phyloP scores from a whole-genome alignment of 2,888 invertebrate genomes.

The Digitonthophagus gazella region DNA sequence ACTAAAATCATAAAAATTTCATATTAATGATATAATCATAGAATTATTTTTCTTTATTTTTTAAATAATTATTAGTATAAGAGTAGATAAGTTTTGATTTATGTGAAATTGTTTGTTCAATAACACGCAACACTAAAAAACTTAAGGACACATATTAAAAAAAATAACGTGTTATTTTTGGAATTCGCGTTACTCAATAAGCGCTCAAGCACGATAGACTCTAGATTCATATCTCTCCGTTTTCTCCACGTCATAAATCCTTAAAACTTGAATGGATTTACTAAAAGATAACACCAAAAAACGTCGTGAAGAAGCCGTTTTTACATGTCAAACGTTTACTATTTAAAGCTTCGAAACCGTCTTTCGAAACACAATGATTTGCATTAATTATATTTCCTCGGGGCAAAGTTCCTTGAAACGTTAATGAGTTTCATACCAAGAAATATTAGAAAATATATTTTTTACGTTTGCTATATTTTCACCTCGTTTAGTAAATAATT shows the following conservation, averaged over 20 bases:
- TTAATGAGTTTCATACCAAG: not conserved
- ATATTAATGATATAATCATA: no score
- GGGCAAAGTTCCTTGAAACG: not conserved
- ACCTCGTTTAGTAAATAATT: no score
- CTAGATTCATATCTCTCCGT: not conserved
- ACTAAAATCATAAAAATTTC: no score
- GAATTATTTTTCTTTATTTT: no score
- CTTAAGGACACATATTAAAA: not conserved
- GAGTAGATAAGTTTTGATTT: not conserved
- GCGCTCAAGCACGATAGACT: no score
- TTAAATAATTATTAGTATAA: no score
- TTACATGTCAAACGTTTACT: not conserved
- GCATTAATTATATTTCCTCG: not conserved
- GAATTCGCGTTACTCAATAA: not conserved
- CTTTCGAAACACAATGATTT: not conserved
- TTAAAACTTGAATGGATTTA: no score
- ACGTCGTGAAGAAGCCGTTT: no score
- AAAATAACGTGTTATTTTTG: not conserved
- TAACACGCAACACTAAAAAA: not conserved
- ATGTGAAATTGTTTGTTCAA: not conserved
- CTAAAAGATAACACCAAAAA: no score
- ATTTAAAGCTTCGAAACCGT: not conserved
- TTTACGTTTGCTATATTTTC: no score
- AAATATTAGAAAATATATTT: not conserved
- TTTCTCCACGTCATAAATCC: not conserved